Conservation (phyloP, 2,113 vertebrate species). For the Sminthopsis crassicaudata region DNA sequence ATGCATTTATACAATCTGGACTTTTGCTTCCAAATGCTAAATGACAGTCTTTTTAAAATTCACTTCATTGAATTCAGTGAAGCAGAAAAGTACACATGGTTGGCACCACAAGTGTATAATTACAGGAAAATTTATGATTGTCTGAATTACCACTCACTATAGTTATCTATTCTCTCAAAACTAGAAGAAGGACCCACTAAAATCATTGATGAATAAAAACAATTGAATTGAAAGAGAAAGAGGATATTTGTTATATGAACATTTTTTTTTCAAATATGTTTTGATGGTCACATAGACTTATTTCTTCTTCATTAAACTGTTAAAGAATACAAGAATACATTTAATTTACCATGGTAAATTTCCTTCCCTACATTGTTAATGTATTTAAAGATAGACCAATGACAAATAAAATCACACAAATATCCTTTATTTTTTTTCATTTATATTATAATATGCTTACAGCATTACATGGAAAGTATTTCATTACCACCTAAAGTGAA, state of each 20-base stretch:
- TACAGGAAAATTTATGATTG: not conserved
- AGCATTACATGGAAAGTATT: conserved; percentile 36
- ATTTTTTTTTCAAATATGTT: conserved; percentile 1
- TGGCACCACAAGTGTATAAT: not conserved
- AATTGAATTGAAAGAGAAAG: not conserved
- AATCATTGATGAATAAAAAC: conserved; percentile 11
- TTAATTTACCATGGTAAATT: conserved; percentile 16
- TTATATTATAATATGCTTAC: not conserved
- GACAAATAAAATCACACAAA: conserved; percentile 13
- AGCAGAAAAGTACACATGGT: fast-evolving
- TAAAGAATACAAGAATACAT: not conserved
- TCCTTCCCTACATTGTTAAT: conserved; percentile 10
- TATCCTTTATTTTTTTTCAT: conserved; percentile 28
- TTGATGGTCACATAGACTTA: not conserved
- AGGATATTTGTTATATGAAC: not conserved
- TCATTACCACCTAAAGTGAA: conserved; percentile 40
- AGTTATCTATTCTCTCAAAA: not conserved
- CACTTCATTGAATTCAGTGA: not conserved
- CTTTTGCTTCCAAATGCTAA: not conserved
- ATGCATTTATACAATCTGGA: not conserved
- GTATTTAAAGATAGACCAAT: conserved; percentile 58
- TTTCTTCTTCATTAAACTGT: not conserved
- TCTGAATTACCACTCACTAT: not conserved
- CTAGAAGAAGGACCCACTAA: not conserved
- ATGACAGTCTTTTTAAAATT: not conserved